Conservation (phyloP, 2,888 invertebrate genomes). For the Tachystola acroxantha region DNA sequence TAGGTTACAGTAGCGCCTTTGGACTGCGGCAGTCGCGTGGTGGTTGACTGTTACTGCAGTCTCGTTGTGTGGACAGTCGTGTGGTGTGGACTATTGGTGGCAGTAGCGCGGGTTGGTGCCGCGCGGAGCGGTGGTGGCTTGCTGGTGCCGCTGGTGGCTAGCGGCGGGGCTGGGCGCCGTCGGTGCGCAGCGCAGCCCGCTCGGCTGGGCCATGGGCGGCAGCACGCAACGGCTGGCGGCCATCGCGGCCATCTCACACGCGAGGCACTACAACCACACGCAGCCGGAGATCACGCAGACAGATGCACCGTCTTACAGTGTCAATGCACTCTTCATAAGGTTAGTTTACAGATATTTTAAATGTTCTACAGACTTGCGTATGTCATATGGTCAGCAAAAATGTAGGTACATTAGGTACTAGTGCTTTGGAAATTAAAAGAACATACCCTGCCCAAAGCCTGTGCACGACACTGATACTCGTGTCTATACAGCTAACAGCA, state of each 20-base stretch:
- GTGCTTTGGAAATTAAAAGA: too few relatives aligned
- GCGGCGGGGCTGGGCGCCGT: conserved; percentile 54
- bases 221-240: conserved; percentile 81
- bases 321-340: conserved; percentile 88
- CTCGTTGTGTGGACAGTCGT: too few relatives aligned
- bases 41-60: too few relatives aligned
- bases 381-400: too few relatives aligned
- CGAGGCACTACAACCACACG: conserved; percentile 65
- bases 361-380: too few relatives aligned
- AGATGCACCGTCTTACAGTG: conserved; percentile 50
- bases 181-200: conserved; percentile 70
- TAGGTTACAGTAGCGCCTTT: too few relatives aligned
- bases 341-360: conserved; percentile 66
- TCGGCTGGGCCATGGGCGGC: conserved; percentile 80
- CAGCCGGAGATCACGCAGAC: conserved; percentile 54
- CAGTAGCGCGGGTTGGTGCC: conserved; percentile 54
- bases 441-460: too few relatives aligned
- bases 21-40: too few relatives aligned
- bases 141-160: conserved; percentile 54
- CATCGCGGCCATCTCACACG: conserved; percentile 69
- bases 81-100: conserved; percentile 32
- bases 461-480: too few relatives aligned
- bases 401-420: too few relatives aligned
- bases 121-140: conserved; percentile 58
- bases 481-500: too few relatives aligned